Base-by-base conservation (phyloP, 1,140 invertebrate genomes). In the Bathynomus jamesi region DNA sequence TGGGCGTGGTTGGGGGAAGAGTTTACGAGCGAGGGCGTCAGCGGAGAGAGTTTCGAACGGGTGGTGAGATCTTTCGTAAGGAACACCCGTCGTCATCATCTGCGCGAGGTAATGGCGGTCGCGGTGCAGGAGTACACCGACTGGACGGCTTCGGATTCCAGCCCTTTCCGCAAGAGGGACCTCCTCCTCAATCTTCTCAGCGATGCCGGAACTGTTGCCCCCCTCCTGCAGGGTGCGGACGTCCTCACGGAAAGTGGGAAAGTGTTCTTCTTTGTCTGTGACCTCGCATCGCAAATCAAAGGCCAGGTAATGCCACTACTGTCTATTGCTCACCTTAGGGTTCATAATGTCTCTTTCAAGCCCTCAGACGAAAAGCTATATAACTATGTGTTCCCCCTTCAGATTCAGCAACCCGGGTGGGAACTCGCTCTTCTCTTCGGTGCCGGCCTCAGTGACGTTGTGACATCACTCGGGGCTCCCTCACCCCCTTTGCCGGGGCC, bases 81-180 rank as follows among this genome's bases (percentile, higher is more conserved):
- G 24, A 79, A 79, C 65, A 78, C 75, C 3, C 69, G 77, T n/a
- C 69, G 65, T 0, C 75, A 76, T 27, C 78, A 78, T 66, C 72
- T 79, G 71, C 85, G 88, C 65, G 81, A 87, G 60, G 87, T 86
- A 68, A 80, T 88, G 69, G 86, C 86, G 53, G 86, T 86, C 70
- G 87, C 89, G 65, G 81, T 90, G 65, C 87, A 87, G 78, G 87
- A 89, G 83, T 91, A 88, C 82, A 87, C 84, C 53, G 80, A 82
- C 72, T 82, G 81, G 81, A 79, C 77, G 17, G 70, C 76, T 24
- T 70, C 78, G 13, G 67, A 69, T 0, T 77, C 78, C 21, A 75
- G 79, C 78, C 83, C 78, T 79, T 81, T 79, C 79, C 85, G 81
- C 85, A 76, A 78, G 17, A 61, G 80, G 13, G 75, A 78, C 68